These are phyloP conservation scores for Willisornis vidua DNA, from an alignment of 2,113 vertebrate genomes.

Conservation along the genomic window DNA sequence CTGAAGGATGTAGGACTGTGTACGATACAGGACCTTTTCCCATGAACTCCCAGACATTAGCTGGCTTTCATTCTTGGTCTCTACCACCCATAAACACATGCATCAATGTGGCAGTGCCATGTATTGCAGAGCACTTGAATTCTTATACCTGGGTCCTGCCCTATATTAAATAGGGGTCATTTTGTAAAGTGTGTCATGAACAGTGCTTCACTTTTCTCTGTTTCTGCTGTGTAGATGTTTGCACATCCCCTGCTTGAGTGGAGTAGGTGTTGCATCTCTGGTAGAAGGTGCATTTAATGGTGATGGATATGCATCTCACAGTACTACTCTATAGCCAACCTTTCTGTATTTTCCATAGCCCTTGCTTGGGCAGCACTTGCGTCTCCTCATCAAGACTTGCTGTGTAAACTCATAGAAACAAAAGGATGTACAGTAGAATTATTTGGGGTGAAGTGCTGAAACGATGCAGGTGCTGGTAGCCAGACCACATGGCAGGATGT, in stretches of 20 bases:
- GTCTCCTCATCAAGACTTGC: not conserved
- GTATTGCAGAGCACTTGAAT: constrained; percentile 74
- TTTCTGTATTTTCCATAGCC: not conserved
- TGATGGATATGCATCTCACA: not conserved
- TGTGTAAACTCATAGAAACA: not conserved
- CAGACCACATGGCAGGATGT: not conserved
- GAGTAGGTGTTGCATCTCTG: not conserved
- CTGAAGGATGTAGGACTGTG: constrained; percentile 56
- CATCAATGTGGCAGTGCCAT: constrained; percentile 77
- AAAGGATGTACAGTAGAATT: not conserved
- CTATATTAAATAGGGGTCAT: constrained; percentile 74
- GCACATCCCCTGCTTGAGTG: not conserved
- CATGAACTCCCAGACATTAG: constrained; percentile 73
- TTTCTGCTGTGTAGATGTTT: not conserved
- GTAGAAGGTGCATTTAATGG: not conserved
- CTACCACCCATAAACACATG: constrained; percentile 68
- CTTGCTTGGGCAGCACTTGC: not conserved
- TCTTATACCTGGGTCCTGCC: constrained; percentile 65
- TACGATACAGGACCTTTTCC: constrained; percentile 68
- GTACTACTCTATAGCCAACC: not conserved
- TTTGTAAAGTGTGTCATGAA: constrained; percentile 71
- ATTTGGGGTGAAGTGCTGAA: not conserved
- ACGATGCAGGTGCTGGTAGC: not conserved
- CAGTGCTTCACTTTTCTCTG: not conserved
- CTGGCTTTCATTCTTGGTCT: constrained; percentile 77